These are phyloP conservation scores for Choloepus hoffmanni DNA, from an alignment of 2,113 vertebrate species.

Conservation along the genomic window DNA sequence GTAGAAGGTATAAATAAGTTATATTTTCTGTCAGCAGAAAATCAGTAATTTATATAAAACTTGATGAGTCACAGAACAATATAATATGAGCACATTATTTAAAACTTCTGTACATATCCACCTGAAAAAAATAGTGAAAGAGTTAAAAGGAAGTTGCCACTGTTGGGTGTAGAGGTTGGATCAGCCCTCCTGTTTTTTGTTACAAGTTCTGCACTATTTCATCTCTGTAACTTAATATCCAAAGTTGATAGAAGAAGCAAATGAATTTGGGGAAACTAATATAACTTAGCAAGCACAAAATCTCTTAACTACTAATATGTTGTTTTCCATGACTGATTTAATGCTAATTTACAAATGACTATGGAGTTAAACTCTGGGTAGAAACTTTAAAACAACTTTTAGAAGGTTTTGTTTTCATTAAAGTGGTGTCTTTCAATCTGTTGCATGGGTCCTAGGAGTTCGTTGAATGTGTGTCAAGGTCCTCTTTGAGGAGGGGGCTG, in stretches of 20 bases:
- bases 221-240: not conserved
- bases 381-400: not conserved
- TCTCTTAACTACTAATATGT: not conserved
- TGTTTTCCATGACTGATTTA: not conserved
- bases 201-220: not conserved
- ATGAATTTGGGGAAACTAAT: not conserved
- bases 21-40: not conserved
- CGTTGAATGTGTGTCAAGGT: not conserved
- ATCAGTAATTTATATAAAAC: not conserved
- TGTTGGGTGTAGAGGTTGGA: not conserved
- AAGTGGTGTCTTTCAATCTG: not conserved
- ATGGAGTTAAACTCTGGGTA: not conserved
- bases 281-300: not conserved
- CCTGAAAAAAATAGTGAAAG: not conserved
- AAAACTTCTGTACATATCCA: not conserved
- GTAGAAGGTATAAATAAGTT: not conserved
- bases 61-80: not conserved
- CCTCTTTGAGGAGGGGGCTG: not conserved
- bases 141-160: not conserved
- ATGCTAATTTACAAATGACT: not conserved
- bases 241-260: not conserved
- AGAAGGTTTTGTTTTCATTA: not conserved
- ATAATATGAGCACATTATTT: not conserved
- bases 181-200: not conserved
- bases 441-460: not conserved